A percentile compares a stretch with the other conserved stretches of the same genome.
These are phyloP conservation scores for Stenotaenia linearis DNA, from an alignment of 2,888 invertebrate genomes.

Conservation along the genomic window DNA sequence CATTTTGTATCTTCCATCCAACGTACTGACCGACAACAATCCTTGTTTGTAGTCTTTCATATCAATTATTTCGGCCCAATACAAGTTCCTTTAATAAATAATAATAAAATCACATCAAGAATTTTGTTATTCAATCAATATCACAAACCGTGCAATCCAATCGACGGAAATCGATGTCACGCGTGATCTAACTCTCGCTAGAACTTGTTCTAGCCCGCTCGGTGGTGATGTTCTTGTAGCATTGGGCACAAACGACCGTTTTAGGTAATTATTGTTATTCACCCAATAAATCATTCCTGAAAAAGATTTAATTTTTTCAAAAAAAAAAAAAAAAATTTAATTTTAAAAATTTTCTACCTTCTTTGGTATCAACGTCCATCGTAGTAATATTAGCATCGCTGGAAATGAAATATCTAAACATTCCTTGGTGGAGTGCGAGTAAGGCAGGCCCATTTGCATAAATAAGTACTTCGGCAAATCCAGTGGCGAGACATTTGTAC, in stretches of 20 bases:
- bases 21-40: constrained; percentile 73
- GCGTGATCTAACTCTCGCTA: constrained; percentile 51
- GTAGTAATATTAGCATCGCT: constrained; percentile 31
- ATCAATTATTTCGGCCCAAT: constrained; percentile 83
- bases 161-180: constrained; percentile 87
- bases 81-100: constrained; percentile 72
- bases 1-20: constrained; percentile 80
- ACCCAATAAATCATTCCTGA: constrained; percentile 32
- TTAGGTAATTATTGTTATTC: constrained; percentile 28
- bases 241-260: constrained; percentile 28
- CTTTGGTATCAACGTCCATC: constrained; percentile 30
- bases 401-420: constrained; percentile 29
- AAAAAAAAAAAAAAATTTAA: not conserved
- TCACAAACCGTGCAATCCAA: constrained; percentile 63
- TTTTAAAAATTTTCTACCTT: not conserved
- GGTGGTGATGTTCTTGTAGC: constrained; percentile 21
- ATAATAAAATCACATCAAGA: not conserved
- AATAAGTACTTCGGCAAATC: constrained; percentile 28
- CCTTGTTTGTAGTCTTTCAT: constrained; percentile 47
- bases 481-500: constrained; percentile 31
- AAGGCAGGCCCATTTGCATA: constrained; percentile 31
- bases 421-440: constrained; percentile 29
- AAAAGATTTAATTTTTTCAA: not conserved
- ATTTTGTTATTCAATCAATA: not conserved
- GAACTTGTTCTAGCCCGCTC: constrained; percentile 30